phyloP scores from a whole-genome alignment of 2,797 vertebrate genomes.

The Ficedula albicollis region DNA sequence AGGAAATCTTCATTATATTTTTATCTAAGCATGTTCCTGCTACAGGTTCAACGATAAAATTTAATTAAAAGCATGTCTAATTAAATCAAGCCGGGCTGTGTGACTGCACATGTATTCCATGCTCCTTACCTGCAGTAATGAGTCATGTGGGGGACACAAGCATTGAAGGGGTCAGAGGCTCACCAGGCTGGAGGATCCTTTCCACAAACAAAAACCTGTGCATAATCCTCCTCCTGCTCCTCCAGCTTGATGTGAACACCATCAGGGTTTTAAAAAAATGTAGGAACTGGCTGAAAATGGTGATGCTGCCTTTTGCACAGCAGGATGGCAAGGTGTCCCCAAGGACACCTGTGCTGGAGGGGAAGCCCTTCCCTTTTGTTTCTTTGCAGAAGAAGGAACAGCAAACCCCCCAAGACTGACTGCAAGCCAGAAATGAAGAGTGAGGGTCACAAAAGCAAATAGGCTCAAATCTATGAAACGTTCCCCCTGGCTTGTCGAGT shows the following conservation, averaged over 20 bases:
- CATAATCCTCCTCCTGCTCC: neutral
- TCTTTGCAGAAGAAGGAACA: neutral
- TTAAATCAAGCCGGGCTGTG: neutral
- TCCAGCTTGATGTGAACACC: neutral
- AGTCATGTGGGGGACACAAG: neutral
- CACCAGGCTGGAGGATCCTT: accelerated
- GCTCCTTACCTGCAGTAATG: neutral
- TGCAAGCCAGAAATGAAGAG: neutral
- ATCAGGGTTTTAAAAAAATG: neutral
- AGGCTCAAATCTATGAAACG: neutral
- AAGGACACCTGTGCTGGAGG: neutral
- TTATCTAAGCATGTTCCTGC: neutral
- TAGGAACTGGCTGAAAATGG: neutral
- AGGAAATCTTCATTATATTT: neutral
- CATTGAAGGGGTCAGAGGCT: neutral
- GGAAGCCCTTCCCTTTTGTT: neutral
- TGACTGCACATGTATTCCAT: neutral
- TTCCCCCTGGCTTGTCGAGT: neutral
- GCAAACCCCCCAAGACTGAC: neutral
- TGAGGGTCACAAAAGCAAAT: neutral
- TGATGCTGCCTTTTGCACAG: neutral
- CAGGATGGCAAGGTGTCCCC: neutral
- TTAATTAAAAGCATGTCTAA: slow-evolving; percentile 20
- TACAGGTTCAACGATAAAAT: neutral
- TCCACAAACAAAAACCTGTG: neutral